Evolutionary conservation across 2,888 invertebrate species (phyloP).

Genomic region (Germaria angustata): DNA sequence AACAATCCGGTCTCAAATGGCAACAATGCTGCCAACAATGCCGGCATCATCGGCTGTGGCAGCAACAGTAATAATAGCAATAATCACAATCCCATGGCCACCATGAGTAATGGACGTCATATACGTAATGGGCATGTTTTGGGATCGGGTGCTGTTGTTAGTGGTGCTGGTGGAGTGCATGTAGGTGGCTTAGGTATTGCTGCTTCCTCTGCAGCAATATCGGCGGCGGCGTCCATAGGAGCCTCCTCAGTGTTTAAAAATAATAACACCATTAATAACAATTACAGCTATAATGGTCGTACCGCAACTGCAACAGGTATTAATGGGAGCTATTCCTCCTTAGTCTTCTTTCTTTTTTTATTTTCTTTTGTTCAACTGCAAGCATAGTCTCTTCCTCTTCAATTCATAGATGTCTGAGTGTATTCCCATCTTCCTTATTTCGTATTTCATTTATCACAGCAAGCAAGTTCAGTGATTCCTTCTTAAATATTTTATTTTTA

Average conservation of each 20-base stretch:
- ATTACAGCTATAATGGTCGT: conserved; percentile 80
- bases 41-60: conserved; percentile 58
- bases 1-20: conserved; percentile 56
- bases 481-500: not conserved
- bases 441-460: not conserved
- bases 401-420: conserved; percentile 13
- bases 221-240: conserved; percentile 65
- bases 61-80: conserved; percentile 49
- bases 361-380: not conserved
- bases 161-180: conserved; percentile 62
- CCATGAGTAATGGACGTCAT: conserved; percentile 71
- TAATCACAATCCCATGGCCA: conserved; percentile 63
- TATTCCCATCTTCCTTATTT: conserved; percentile 14
- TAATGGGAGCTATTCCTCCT: conserved; percentile 62
- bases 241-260: conserved; percentile 74
- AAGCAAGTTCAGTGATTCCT: not conserved
- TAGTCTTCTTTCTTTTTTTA: conserved; percentile 2
- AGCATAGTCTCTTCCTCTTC: not conserved
- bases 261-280: conserved; percentile 78
- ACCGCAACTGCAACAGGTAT: conserved; percentile 78
- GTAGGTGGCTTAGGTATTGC: conserved; percentile 59
- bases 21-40: conserved; percentile 61
- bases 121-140: conserved; percentile 71
- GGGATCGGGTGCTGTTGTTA: conserved; percentile 63
- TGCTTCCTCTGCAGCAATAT: conserved; percentile 44